Base-by-base conservation (phyloP, 2,797 vertebrate genomes). In the Peromyscus eremicus region DNA sequence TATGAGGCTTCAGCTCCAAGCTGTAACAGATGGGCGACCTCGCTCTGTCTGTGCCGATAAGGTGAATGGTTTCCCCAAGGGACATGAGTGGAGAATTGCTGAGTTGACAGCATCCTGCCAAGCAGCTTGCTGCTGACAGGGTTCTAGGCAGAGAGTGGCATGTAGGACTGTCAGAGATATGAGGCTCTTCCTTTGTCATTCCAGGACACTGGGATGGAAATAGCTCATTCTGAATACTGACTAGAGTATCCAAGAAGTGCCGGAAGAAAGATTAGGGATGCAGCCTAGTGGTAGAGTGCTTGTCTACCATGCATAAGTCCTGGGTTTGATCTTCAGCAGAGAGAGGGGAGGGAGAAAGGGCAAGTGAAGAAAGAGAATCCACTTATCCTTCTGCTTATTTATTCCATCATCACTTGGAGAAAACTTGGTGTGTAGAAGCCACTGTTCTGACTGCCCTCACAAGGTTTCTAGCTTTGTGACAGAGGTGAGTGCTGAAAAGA, bases 21-120 rank as follows among this genome's bases (percentile, higher is more conserved):
- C 96, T 91, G 71, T 27, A 98, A 96, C 98, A 98, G 98, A 98
- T 98, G 98, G 98, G 98, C 57, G 94, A 89, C 43, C 87, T 94
- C 82, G 21, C 82, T 96, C 97, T 98, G 94, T 98, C 94, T 98
- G 95, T 96, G 97, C 98, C 97, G 98, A 97, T 91, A 98, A 98
- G 98, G 98, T 98, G 98, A 98, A 97, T 40, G 62, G 92, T 97
- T 98, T 97, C 97, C 98, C 95, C 97, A 19, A 87, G 98, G 98
- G 98, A 98, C 71, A 92, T 68, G 92, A 5, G 95, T 95, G 16
- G 57, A 94, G 91, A 95, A 88, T 12, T 98, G 98, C 98, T 98
- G 98, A 98, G 88, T 11, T 98, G 98, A 97, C 97, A 97, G 40
- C 76, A 89, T 84, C 89, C 92, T 57, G 90, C 97, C 97, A 97